These are phyloP conservation scores for Ranitomeya imitator DNA, from an alignment of 2,113 vertebrate species.

Conservation along the genomic window DNA sequence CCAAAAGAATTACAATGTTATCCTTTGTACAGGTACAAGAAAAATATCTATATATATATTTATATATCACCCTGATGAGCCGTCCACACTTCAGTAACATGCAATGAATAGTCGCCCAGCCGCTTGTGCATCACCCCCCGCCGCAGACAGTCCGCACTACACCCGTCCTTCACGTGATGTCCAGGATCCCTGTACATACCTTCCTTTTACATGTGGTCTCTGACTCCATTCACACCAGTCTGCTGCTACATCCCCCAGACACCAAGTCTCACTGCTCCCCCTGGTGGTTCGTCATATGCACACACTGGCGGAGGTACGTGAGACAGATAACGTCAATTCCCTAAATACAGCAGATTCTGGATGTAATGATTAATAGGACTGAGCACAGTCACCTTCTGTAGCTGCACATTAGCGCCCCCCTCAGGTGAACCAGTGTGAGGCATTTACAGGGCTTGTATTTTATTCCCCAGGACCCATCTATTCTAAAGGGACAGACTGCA, in stretches of 20 bases:
- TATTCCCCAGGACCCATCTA: neutral
- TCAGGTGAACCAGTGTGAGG: neutral
- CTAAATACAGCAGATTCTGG: neutral
- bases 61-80: conserved; percentile 61
- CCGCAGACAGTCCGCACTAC: neutral
- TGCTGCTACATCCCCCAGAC: neutral
- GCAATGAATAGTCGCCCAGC: neutral
- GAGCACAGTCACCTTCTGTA: no score
- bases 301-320: neutral
- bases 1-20: conserved; percentile 67
- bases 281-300: neutral
- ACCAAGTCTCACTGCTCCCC: neutral
- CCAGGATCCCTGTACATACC: neutral
- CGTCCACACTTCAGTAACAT: conserved; percentile 63
- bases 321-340: no score
- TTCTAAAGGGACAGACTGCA: neutral
- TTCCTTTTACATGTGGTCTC: neutral
- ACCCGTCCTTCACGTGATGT: neutral
- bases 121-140: neutral
- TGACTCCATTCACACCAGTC: neutral
- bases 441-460: no score
- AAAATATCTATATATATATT: conserved; percentile 16
- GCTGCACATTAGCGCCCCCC: neutral
- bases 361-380: no score
- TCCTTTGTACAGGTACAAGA: conserved; percentile 65